Evolutionary conservation across 1,140 invertebrate genomes (phyloP).

Genomic region (Achroia grisella): DNA sequence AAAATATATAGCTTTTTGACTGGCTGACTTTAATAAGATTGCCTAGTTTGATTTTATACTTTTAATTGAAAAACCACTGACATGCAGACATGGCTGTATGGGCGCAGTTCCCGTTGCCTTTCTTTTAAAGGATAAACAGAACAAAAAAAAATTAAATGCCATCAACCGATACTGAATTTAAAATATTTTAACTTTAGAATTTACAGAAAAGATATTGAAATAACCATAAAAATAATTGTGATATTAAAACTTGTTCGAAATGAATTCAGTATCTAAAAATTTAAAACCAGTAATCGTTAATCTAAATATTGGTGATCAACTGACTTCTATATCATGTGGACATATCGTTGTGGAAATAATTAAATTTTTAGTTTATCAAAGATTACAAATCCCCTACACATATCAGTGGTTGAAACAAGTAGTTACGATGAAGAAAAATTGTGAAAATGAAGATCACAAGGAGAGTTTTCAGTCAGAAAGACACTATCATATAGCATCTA

Average conservation of each 20-base stretch:
- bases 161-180: too few species aligned
- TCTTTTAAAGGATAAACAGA: too few species aligned
- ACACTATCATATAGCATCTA: slow-evolving; percentile 56
- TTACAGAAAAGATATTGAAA: too few species aligned
- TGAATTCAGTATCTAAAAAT: slow-evolving; percentile 9
- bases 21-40: too few species aligned
- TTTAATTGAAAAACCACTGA: too few species aligned
- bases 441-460: slow-evolving; percentile 23
- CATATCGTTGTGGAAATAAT: slow-evolving; percentile 64
- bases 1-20: too few species aligned
- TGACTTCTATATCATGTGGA: slow-evolving; percentile 61
- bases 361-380: slow-evolving; percentile 67
- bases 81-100: too few species aligned
- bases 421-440: slow-evolving; percentile 49
- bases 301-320: slow-evolving; percentile 56
- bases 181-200: too few species aligned
- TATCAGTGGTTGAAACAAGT: slow-evolving; percentile 68
- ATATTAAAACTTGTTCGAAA: background rate
- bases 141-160: too few species aligned
- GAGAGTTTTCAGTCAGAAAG: slow-evolving; percentile 58
- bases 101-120: too few species aligned
- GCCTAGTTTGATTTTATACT: too few species aligned
- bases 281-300: slow-evolving; percentile 25
- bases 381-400: slow-evolving; percentile 65
- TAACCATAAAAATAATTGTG: too few species aligned